Evolutionary conservation across 2,113 vertebrate species (phyloP).

Genomic region (Dissostichus mawsoni): DNA sequence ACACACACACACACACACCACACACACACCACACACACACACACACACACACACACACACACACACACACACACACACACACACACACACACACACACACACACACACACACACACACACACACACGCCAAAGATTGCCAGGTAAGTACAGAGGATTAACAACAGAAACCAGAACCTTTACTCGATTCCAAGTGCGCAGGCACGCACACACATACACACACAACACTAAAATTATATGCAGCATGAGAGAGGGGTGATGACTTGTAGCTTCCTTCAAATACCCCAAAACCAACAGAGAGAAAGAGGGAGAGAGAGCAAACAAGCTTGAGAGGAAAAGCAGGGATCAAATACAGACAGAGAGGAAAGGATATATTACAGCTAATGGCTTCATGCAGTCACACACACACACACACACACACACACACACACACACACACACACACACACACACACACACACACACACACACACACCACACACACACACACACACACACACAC

Average conservation of each 20-base stretch:
- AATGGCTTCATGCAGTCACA: conserved; percentile 69
- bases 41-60: background rate
- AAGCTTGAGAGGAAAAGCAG: conserved; percentile 55
- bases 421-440: conserved; percentile 39
- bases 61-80: background rate
- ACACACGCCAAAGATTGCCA: conserved; percentile 25
- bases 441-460: background rate
- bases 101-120: too few relatives aligned
- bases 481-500: too few relatives aligned
- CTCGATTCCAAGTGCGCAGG: background rate
- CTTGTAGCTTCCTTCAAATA: conserved; percentile 67
- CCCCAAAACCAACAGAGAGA: conserved; percentile 52
- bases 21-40: background rate
- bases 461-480: too few relatives aligned
- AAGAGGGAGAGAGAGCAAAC: conserved; percentile 33
- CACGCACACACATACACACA: conserved; percentile 21
- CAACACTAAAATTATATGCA: conserved; percentile 35
- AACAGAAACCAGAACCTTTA: conserved; percentile 50
- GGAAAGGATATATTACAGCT: conserved; percentile 82
- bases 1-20: too few relatives aligned
- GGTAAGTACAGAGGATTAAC: conserved; percentile 58
- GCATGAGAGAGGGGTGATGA: conserved; percentile 58
- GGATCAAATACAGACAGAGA: conserved; percentile 73
- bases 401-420: conserved; percentile 37
- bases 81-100: background rate